phyloP scores from a whole-genome alignment of 53 echinoderm and acorn worm genomes.

The Glandiceps talaboti region DNA sequence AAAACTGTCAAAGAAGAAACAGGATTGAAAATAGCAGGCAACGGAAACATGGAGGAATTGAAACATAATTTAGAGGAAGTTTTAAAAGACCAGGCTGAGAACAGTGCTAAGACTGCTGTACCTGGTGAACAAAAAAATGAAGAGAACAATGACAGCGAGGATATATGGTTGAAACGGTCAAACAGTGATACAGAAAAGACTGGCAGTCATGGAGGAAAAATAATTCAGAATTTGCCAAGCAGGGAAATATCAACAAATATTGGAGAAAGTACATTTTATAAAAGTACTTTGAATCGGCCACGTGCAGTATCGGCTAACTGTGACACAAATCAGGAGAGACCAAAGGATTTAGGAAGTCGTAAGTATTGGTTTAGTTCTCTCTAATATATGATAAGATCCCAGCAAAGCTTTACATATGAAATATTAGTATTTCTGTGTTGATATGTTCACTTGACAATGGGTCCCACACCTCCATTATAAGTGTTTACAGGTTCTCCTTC shows the following conservation, averaged over 20 bases:
- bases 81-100: conserved; percentile 50
- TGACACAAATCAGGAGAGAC: neutral
- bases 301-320: neutral
- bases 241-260: neutral
- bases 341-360: neutral
- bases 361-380: conserved; percentile 7
- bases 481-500: no score
- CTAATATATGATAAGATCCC: no score
- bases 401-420: no score
- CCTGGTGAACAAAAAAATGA: neutral
- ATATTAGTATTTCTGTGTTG: no score
- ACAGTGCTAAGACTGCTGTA: neutral
- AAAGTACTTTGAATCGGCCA: neutral
- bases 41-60: conserved; percentile 95
- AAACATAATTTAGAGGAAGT: conserved; percentile 83
- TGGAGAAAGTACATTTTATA: neutral
- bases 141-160: neutral
- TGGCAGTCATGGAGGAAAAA: neutral
- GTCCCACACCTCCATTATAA: no score
- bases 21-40: conserved; percentile 90
- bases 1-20: conserved; percentile 28
- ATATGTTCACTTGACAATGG: no score
- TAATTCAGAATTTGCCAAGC: neutral
- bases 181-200: neutral
- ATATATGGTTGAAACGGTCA: neutral